Evolutionary conservation across 2,888 invertebrate genomes (phyloP), one percentile per base, ranked within the genome.

Genomic region (Exocentrus adspersus): DNA sequence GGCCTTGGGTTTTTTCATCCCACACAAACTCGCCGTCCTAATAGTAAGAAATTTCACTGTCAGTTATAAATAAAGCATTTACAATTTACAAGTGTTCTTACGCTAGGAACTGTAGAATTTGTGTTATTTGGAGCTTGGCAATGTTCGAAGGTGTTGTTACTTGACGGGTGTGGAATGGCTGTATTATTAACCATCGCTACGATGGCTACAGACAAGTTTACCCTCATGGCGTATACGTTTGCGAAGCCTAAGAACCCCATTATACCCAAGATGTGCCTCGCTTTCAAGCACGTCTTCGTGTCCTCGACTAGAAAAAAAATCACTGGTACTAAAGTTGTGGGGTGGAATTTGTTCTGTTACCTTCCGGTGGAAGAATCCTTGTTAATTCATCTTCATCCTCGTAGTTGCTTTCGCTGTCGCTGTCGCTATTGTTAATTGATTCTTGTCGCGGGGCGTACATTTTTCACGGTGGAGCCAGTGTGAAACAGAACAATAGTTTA

Each of bases 181-280:
- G 92, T 90, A 57, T 88, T 86, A 80, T 93, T 93, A 41, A 94
- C 92, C 97, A 97, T 98, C 24, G 95, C 95, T 24, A 97, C 95
- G 77, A 97, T 94, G 32, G 97, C 96, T 17, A 97, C 94, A 0
- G 95, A 95, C 28, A 97, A 85, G 81, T 95, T 95, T 0, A 95
- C 94, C 63, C 95, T 85, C 92, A 95, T 93, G 0, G 94, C 93
- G 82, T 95, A 95, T 2, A 94, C 93, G 78, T 93, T 90, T 63
- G 93, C 93, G 80, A 94, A 94, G 10, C 95, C 95, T 53, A 94
- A 85, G 78, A 95, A 95, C 12, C 94, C 94, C 85, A 95, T 86
- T 51, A 95, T 86, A 0, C 94, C 94, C 60, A 95, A 85, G 2
- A 92, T 88, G 76, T 92, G 89, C 30, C 94, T 87, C 59, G 91